Percentiles rank a stretch among this genome's conserved stretches.
Evolutionary conservation across 2,113 vertebrate species (phyloP).

Genomic region (Phoxinus phoxinus): DNA sequence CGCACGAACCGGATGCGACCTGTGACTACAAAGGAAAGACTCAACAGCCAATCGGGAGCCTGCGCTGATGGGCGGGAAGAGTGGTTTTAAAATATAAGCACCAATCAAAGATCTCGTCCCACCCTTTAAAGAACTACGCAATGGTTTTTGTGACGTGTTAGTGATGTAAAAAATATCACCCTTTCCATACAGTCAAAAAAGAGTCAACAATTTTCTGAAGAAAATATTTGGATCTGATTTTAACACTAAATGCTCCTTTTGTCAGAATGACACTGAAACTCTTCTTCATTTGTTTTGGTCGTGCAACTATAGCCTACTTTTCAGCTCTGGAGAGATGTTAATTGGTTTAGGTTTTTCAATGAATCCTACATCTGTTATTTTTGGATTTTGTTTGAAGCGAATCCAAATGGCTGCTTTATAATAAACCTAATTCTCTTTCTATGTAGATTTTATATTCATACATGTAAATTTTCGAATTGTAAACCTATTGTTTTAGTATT

Average conservation of each 20-base stretch:
- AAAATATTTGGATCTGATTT: neutral
- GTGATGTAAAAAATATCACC: conserved; percentile 25
- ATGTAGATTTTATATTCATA: no score
- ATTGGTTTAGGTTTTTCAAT: neutral
- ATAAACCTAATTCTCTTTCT: no score
- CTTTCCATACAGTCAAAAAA: neutral
- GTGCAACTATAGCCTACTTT: neutral
- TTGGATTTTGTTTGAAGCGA: neutral
- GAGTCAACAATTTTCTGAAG: no score
- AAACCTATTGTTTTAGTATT: no score
- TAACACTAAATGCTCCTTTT: neutral
- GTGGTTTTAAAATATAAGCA: conserved; percentile 32
- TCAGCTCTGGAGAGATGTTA: neutral
- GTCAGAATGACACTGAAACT: neutral
- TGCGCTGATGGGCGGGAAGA: conserved; percentile 41
- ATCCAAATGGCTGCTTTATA: no score
- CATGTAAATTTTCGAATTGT: no score
- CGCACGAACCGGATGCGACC: conserved; percentile 77
- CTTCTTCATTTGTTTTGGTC: neutral
- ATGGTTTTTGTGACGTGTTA: conserved; percentile 11
- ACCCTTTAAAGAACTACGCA: conserved; percentile 22
- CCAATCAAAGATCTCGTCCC: conserved; percentile 37
- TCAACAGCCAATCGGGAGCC: conserved; percentile 48
- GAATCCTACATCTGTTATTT: neutral
- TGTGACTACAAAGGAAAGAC: conserved; percentile 72